Percentiles rank a stretch among this genome's conserved stretches.
Conservation (phyloP, 2,888 invertebrate genomes). For the Sinotaia quadrata region DNA sequence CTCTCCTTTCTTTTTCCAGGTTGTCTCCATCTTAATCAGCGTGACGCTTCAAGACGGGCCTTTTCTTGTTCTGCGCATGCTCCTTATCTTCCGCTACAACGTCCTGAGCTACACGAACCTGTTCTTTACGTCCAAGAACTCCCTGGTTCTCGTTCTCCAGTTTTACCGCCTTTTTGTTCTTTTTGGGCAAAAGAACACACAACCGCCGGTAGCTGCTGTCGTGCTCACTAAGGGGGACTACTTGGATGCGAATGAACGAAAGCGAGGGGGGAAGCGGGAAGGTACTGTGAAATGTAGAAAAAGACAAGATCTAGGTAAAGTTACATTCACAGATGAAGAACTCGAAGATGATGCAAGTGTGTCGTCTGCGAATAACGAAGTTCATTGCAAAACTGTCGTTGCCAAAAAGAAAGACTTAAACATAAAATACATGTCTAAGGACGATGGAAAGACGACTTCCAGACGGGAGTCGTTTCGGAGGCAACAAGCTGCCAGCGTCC, state of each 20-base stretch:
- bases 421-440: background rate
- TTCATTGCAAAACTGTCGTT: background rate
- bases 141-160: conserved; percentile 88
- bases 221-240: background rate
- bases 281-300: background rate
- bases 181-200: conserved; percentile 24
- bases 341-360: background rate
- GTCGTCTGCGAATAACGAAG: background rate
- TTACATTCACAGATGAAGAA: no score
- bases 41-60: conserved; percentile 70
- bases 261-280: background rate
- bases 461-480: conserved; percentile 6
- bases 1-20: background rate
- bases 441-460: background rate
- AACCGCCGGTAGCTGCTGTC: background rate
- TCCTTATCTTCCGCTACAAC: conserved; percentile 88
- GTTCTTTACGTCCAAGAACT: conserved; percentile 94
- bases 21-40: conserved; percentile 56
- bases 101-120: conserved; percentile 96
- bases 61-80: conserved; percentile 74
- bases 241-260: background rate
- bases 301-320: no score
- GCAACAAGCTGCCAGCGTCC: background rate
- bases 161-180: conserved; percentile 81
- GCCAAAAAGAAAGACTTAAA: background rate